phyloP scores from a whole-genome alignment of 2,888 invertebrate genomes.

The Ophion costatus region DNA sequence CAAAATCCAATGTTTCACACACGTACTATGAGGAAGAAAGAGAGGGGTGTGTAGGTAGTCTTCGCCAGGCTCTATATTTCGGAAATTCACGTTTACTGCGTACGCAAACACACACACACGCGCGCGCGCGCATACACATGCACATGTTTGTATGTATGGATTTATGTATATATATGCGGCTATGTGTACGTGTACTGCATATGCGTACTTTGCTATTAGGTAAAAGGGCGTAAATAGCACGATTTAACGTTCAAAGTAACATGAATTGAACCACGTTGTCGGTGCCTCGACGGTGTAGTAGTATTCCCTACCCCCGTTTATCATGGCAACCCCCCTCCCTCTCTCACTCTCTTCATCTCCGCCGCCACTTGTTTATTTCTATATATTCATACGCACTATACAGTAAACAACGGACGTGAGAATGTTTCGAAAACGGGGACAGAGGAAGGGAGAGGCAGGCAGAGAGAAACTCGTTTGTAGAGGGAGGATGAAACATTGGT shows the following conservation, averaged over 20 bases:
- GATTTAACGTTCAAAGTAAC: background rate
- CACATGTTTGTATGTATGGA: too few species aligned
- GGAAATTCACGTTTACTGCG: constrained; percentile 54
- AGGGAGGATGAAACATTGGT: constrained; percentile 37
- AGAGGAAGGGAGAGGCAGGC: background rate
- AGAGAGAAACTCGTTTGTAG: background rate
- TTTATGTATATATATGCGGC: background rate
- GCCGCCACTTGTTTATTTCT: background rate
- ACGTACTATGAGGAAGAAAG: constrained; percentile 40
- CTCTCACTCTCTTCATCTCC: background rate
- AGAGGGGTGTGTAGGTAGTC: constrained; percentile 47
- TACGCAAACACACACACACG: background rate
- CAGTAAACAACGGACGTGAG: constrained; percentile 24
- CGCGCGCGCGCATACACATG: too few species aligned
- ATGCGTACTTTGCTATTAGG: background rate
- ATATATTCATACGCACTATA: constrained; percentile 36
- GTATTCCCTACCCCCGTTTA: constrained; percentile 9
- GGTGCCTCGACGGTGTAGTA: background rate
- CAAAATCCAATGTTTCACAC: constrained; percentile 65
- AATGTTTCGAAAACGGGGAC: constrained; percentile 15
- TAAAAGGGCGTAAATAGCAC: constrained; percentile 14
- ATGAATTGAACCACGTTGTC: constrained; percentile 12
- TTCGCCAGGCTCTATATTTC: constrained; percentile 60
- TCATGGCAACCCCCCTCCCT: background rate
- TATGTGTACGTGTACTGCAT: background rate